A percentile compares a stretch with the other conserved stretches of the same genome.
phyloP scores from a whole-genome alignment of 2,888 invertebrate species.

The Cinara cedri region DNA sequence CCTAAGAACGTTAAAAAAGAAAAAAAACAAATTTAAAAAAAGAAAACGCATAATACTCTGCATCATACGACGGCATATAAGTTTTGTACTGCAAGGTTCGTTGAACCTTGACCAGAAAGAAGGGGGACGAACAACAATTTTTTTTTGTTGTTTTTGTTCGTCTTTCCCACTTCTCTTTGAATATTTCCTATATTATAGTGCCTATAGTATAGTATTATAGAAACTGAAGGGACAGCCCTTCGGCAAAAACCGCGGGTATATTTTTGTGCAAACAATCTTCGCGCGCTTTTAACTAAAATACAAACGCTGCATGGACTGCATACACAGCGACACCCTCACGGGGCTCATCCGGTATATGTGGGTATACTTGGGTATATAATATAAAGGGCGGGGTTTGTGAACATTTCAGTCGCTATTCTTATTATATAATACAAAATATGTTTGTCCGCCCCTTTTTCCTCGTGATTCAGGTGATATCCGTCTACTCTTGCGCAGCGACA shows the following conservation, averaged over 20 bases:
- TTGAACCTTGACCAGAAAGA: neutral
- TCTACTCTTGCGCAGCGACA: too few relatives aligned
- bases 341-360: neutral
- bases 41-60: too few relatives aligned
- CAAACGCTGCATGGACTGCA: neutral
- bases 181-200: neutral
- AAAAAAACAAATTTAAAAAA: neutral
- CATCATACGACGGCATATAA: too few relatives aligned
- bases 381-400: neutral
- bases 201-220: neutral
- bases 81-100: neutral
- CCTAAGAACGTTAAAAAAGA: neutral
- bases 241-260: neutral
- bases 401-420: neutral
- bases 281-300: conserved; percentile 5
- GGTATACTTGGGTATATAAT: neutral
- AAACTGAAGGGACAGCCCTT: conserved; percentile 19
- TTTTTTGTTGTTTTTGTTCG: neutral
- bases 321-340: neutral
- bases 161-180: conserved; percentile 3
- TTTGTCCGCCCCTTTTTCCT: neutral
- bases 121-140: conserved; percentile 31
- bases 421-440: too few relatives aligned
- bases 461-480: neutral
- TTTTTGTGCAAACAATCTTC: conserved; percentile 39